Evolutionary conservation across 2,888 invertebrate genomes (phyloP).

Genomic region (Hypena proboscidalis): DNA sequence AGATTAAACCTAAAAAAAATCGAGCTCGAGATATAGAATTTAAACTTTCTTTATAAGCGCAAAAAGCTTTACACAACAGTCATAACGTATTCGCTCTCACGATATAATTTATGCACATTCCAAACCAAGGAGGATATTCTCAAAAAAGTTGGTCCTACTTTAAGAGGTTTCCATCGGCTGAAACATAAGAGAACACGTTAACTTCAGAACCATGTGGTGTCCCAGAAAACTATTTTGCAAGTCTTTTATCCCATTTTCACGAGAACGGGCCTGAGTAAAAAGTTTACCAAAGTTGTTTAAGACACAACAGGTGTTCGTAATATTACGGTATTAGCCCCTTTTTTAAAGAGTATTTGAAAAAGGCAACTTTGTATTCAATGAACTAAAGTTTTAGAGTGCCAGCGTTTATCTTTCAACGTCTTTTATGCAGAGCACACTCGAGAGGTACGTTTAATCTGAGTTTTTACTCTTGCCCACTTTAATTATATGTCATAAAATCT

Average conservation of each 20-base stretch:
- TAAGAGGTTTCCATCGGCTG: conserved; percentile 56
- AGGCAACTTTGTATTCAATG: conserved; percentile 51
- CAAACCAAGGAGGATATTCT: conserved; percentile 38
- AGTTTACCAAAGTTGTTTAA: conserved; percentile 71
- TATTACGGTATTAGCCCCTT: conserved; percentile 66
- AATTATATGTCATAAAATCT: conserved; percentile 13
- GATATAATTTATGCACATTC: conserved; percentile 22
- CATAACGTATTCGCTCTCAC: background rate
- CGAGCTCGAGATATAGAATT: background rate
- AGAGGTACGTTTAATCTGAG: conserved; percentile 21
- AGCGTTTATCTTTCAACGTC: conserved; percentile 27
- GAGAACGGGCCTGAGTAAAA: conserved; percentile 71
- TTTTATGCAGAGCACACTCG: conserved; percentile 24
- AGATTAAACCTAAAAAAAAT: too few relatives aligned
- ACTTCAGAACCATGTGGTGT: conserved; percentile 77
- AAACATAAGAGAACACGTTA: conserved; percentile 66
- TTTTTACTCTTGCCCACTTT: conserved; percentile 17
- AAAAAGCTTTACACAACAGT: conserved; percentile 22
- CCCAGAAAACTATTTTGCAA: conserved; percentile 80
- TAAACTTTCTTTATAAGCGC: background rate
- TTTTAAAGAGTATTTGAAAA: conserved; percentile 47
- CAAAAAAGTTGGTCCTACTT: conserved; percentile 40
- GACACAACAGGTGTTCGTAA: conserved; percentile 80
- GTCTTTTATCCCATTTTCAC: conserved; percentile 81
- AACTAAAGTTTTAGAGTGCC: conserved; percentile 43